Conservation (phyloP, 2,888 invertebrate genomes). For the Tenthredo mesomela region DNA sequence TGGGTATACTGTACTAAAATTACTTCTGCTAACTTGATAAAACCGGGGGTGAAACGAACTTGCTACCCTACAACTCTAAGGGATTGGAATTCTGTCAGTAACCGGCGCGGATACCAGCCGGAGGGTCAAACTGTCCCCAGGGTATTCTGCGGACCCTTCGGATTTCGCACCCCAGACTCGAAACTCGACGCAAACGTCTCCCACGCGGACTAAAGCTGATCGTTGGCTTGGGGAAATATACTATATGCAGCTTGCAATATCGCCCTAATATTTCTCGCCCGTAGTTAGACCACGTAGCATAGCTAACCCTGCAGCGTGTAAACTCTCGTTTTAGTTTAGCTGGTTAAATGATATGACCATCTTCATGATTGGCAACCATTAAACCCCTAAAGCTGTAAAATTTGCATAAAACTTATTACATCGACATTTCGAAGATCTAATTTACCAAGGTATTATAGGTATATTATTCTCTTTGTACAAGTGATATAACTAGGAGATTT, state of each 20-base stretch:
- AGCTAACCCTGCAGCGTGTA: not conserved
- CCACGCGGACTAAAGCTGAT: slow-evolving; percentile 51
- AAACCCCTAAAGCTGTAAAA: not conserved
- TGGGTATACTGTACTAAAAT: not conserved
- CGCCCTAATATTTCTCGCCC: slow-evolving; percentile 24
- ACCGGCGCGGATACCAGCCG: slow-evolving; percentile 9
- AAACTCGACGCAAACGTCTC: slow-evolving; percentile 40
- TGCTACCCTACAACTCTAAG: slow-evolving; percentile 19
- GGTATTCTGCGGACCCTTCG: slow-evolving; percentile 40
- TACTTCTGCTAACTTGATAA: not conserved
- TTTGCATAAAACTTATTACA: slow-evolving; percentile 45
- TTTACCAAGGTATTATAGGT: not conserved
- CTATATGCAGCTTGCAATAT: slow-evolving; percentile 43
- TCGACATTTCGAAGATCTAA: not conserved
- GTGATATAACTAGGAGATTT: slow-evolving; percentile 15
- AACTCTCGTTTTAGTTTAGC: not conserved
- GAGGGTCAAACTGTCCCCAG: slow-evolving; percentile 51
- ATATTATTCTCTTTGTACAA: not conserved
- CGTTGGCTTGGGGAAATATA: slow-evolving; percentile 33
- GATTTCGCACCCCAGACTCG: slow-evolving; percentile 23
- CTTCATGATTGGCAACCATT: slow-evolving; percentile 43
- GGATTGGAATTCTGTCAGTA: slow-evolving; percentile 29
- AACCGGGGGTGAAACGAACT: not conserved
- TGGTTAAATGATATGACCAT: slow-evolving; percentile 24
- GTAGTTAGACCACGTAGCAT: not conserved